These are phyloP conservation scores for Rhimphoctona megacephalus DNA, from an alignment of 2,888 invertebrate genomes.

Conservation along the genomic window DNA sequence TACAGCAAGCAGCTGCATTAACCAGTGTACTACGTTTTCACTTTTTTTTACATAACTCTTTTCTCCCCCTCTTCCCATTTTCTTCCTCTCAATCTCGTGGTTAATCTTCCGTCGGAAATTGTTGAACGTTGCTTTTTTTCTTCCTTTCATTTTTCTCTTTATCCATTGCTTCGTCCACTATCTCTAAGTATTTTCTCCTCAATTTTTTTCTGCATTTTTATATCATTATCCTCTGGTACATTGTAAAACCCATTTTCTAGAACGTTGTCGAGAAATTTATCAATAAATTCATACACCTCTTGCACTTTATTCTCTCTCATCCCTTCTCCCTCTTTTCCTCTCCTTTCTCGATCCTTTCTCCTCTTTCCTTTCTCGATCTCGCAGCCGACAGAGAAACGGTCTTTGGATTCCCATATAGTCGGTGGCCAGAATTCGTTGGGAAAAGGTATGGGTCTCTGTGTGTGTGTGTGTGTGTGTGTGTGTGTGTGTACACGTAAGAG, in stretches of 20 bases:
- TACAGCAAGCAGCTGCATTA: constrained; percentile 34
- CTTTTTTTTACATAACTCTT: constrained; percentile 27
- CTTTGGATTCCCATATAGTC: constrained; percentile 64
- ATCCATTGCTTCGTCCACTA: background rate
- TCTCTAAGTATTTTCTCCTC: background rate
- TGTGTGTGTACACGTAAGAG: constrained; percentile 21
- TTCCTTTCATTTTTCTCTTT: background rate
- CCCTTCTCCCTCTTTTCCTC: background rate
- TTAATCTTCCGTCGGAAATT: background rate
- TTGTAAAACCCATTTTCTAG: background rate
- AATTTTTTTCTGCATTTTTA: background rate
- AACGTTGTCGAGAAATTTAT: background rate
- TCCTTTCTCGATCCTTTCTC: background rate
- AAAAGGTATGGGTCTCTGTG: constrained; percentile 15
- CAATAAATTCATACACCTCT: constrained; percentile 4
- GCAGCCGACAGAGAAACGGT: constrained; percentile 56
- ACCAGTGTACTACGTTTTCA: constrained; percentile 44
- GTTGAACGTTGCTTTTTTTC: background rate
- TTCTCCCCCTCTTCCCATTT: background rate
- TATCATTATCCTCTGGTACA: background rate
- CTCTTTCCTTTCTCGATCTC: constrained; percentile 20
- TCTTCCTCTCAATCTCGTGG: constrained; percentile 30
- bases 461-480: too few relatives aligned
- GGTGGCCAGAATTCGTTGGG: constrained; percentile 48
- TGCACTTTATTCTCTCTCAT: constrained; percentile 22